Evolutionary conservation across 1,140 invertebrate genomes (phyloP), one percentile per base, ranked within the genome.

Genomic region (Leptonema lineaticorne): DNA sequence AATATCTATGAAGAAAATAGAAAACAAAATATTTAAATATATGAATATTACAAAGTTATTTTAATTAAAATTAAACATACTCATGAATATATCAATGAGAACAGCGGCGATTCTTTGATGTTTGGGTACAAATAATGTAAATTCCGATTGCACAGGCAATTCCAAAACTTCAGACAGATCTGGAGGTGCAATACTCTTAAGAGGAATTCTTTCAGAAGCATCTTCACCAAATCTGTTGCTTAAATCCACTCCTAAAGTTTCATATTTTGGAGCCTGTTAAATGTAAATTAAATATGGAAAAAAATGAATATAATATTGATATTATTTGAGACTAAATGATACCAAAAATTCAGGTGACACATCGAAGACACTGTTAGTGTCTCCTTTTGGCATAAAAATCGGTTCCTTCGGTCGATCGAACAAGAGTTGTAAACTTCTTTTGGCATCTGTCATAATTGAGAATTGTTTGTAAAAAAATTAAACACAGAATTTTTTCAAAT

Each of bases 111-210:
- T 83, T 2, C 79, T 75, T 57, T 81, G 76, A 71, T 88, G 87
- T 3, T 71, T 74, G 0, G 83, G 81, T 58, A 85, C 79, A 71
- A 88, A 88, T 6, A 86, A 74, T 0, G 86, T 87, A 72, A 88
- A 88, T 28, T 85, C 78, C 0, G 78, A 75, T 65, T 81, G 76
- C 8, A 71, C 69, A 0, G 77, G 76, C n/a, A 86, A 70, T 45
- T 79, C 59, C 30, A 71, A 72, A 1, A 81, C 77, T 6, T 75
- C 65, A 0, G 66, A 57, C 29, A 85, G 75, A 41, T 82, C 69
- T 0, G 83, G 84, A 0, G 75, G n/a, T 1, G 48, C 68, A 26
- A 82, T 74, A 2, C 78, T 63, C 20, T 78, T 75, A 9, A 84
- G 74, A 0, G 75, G 74, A 50, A 85, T 82, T 11, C 67, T 75